phyloP scores from a whole-genome alignment of 2,888 invertebrate species.

The Ophion ventricosus region DNA sequence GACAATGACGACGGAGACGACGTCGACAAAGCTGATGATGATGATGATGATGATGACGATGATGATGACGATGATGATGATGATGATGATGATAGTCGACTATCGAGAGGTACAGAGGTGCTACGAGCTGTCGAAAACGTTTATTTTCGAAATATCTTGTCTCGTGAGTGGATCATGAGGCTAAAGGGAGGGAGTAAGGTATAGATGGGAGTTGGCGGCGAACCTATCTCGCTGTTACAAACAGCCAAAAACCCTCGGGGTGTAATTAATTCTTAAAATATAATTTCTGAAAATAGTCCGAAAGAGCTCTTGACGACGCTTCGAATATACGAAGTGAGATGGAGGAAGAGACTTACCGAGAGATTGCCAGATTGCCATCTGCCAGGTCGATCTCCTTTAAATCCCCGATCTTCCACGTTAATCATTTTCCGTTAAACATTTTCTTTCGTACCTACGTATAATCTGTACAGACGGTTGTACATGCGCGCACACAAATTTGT shows the following conservation, averaged over 20 bases:
- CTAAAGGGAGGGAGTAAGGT: not conserved
- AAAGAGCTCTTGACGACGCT: conserved; percentile 50
- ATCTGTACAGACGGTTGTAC: not conserved
- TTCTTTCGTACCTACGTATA: not conserved
- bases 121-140: conserved; percentile 63
- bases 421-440: conserved; percentile 58
- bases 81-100: conserved; percentile 46
- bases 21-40: conserved; percentile 13
- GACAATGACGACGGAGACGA: conserved; percentile 33
- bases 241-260: conserved; percentile 63
- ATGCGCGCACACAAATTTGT: too few relatives aligned
- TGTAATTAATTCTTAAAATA: conserved; percentile 72
- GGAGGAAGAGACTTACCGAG: conserved; percentile 26
- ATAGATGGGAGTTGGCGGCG: conserved; percentile 60
- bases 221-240: conserved; percentile 46
- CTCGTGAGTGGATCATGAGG: conserved; percentile 27
- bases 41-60: conserved; percentile 51
- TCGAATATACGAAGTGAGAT: conserved; percentile 17
- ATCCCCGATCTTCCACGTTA: conserved; percentile 59
- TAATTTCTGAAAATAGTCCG: conserved; percentile 70
- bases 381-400: conserved; percentile 69
- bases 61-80: conserved; percentile 55
- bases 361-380: conserved; percentile 66
- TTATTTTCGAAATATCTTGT: conserved; percentile 61
- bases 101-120: conserved; percentile 44